A percentile compares a stretch with the other conserved stretches of the same genome.
phyloP scores from a whole-genome alignment of 1,140 invertebrate species.

The Drosophila ananassae region DNA sequence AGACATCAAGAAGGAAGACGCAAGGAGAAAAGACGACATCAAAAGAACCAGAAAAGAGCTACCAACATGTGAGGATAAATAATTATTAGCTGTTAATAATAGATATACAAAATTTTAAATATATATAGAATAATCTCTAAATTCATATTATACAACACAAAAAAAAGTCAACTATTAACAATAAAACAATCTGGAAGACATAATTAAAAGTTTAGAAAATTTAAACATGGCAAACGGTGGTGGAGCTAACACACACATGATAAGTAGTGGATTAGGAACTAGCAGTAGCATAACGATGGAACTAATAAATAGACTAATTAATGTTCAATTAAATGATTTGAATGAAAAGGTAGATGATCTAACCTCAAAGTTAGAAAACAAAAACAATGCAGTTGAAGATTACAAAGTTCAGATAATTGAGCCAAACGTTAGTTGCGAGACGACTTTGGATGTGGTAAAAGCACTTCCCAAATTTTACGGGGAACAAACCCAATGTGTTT shows the following conservation, averaged over 20 bases:
- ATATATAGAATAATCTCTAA: too few species aligned
- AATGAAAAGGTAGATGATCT: neutral
- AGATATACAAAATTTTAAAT: too few species aligned
- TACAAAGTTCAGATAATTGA: neutral
- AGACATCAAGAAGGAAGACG: too few species aligned
- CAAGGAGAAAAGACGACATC: too few species aligned
- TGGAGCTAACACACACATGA: neutral
- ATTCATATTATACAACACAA: neutral
- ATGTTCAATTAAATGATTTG: neutral
- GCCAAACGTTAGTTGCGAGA: neutral
- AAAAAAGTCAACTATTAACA: neutral
- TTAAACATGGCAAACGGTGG: neutral
- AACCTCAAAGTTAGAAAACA: neutral
- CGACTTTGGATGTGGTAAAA: neutral
- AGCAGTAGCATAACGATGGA: neutral
- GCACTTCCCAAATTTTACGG: neutral
- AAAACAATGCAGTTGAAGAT: neutral
- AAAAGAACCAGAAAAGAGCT: too few species aligned
- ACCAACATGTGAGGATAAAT: too few species aligned
- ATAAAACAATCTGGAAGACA: conserved; percentile 5
- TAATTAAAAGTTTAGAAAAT: conserved; percentile 2
- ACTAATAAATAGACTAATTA: conserved; percentile 8
- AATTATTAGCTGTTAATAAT: too few species aligned
- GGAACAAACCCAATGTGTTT: conserved; percentile 11
- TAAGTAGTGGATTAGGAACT: too few species aligned